Base-by-base conservation (phyloP, 2,797 vertebrate species). In the Ctenopoma multispine region DNA sequence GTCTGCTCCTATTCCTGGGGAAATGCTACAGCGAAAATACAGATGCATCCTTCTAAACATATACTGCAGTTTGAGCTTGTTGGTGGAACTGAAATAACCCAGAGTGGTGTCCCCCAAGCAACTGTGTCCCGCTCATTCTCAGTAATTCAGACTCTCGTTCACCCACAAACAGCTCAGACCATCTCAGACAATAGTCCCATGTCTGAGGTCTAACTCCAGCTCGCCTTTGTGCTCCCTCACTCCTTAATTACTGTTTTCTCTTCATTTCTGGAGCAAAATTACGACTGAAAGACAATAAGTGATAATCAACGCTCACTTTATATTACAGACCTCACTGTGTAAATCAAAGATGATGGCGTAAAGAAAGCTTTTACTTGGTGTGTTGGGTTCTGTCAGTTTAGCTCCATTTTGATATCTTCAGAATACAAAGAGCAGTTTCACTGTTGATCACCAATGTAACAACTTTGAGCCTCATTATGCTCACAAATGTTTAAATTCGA, bases 241-340 rank as follows among this genome's bases (percentile, higher is more conserved):
- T 85, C 66, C 67, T 53, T 88, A 89, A 92, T 90, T 90, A 81
- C 73, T 83, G 82, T 87, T 91, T 91, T 90, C 73, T 77, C 69
- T 76, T 81, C 72, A 72, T 86, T 62, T 80, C 53, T 69, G 63
- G 57, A 76, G 70, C 68, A 20, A 76, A 87, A 87, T 87, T 79
- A 77, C 64, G 69, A 68, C 74, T 59, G 71, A 41, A 55, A 41
- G 63, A 86, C 84, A 84, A 80, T 64, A 60, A 66, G 79, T 57
- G 78, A 80, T 71, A 71, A 80, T 77, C 47, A 71, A 49, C 12
- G n/a, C 63, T 71, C 58, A 43, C 48, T 84, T 81, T 59, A 31
- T 73, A 63, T 75, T 54, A 67, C 62, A 85, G 63, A 53, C 34
- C 59, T 69, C 41, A 14, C 41, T 51, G 60, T 59, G 63, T 72